These are phyloP conservation scores for Rhincodon typus DNA, from an alignment of 2,797 vertebrate species.

Conservation along the genomic window DNA sequence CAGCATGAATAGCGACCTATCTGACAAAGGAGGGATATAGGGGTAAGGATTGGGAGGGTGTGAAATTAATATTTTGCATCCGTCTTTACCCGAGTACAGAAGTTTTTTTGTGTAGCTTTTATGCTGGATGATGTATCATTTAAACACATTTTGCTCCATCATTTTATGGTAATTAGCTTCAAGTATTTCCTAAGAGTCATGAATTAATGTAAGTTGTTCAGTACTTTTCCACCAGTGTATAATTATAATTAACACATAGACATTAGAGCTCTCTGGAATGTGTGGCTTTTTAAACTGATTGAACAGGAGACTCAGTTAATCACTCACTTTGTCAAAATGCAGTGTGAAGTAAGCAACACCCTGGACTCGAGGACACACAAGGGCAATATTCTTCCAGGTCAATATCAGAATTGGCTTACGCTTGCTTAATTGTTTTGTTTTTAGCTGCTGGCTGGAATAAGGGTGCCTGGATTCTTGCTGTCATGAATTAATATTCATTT, in stretches of 20 bases:
- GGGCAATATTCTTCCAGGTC: not conserved
- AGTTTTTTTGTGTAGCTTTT: not conserved
- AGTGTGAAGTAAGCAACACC: slow-evolving; percentile 4
- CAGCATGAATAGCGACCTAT: not conserved
- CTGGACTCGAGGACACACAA: not conserved
- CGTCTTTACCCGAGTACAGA: too few species aligned
- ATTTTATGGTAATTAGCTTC: not conserved
- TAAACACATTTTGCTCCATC: not conserved
- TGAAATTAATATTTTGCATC: not conserved
- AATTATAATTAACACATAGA: not conserved
- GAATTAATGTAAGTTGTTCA: not conserved
- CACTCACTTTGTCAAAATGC: not conserved
- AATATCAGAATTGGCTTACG: not conserved
- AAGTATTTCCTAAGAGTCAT: not conserved
- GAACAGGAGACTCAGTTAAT: not conserved
- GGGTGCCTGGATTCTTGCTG: not conserved
- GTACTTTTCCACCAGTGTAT: not conserved
- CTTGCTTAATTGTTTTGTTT: not conserved
- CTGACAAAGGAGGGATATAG: not conserved
- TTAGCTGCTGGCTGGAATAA: not conserved
- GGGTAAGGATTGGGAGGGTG: not conserved
- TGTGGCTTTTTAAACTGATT: not conserved
- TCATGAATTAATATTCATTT: not conserved
- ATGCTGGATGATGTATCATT: not conserved
- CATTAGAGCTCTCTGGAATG: not conserved